These are phyloP conservation scores for Tachysurus fulvidraco DNA, from an alignment of 2,113 vertebrate genomes.

Conservation along the genomic window DNA sequence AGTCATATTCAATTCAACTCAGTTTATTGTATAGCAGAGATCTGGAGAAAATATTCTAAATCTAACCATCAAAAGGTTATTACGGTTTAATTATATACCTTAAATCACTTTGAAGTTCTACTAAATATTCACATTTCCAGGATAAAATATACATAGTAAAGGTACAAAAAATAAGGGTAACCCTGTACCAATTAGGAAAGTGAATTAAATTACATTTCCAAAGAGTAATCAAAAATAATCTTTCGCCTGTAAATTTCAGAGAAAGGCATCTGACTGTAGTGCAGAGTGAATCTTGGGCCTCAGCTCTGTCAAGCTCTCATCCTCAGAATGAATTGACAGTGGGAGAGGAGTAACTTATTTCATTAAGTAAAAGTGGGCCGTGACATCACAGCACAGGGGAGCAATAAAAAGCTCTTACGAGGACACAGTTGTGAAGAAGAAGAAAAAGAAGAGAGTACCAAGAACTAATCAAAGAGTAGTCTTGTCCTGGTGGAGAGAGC, in stretches of 20 bases:
- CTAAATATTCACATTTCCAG: not conserved
- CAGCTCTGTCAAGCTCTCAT: not conserved
- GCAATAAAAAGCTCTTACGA: slow-evolving; percentile 68
- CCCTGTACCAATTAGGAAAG: not conserved
- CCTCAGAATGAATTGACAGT: slow-evolving; percentile 28
- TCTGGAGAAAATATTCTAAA: not conserved
- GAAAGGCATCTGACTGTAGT: not conserved
- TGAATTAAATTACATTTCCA: not conserved
- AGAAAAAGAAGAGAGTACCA: slow-evolving; percentile 4
- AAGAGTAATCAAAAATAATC: not conserved
- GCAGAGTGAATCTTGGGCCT: not conserved
- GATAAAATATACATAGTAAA: not conserved
- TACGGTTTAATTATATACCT: not conserved
- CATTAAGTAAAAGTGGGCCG: slow-evolving; percentile 71
- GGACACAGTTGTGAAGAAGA: slow-evolving; percentile 23
- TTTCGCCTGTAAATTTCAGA: not conserved
- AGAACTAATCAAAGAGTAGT: slow-evolving; percentile 66
- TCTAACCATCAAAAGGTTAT: not conserved
- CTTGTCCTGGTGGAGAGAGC: slow-evolving; percentile 57
- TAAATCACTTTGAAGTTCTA: not conserved
- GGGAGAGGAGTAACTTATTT: slow-evolving; percentile 59
- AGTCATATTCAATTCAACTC: too few relatives aligned
- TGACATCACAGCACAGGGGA: slow-evolving; percentile 76
- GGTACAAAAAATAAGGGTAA: not conserved
- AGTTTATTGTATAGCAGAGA: not conserved